Base-by-base conservation (phyloP, 2,797 vertebrate genomes). In the Spea hammondii region DNA sequence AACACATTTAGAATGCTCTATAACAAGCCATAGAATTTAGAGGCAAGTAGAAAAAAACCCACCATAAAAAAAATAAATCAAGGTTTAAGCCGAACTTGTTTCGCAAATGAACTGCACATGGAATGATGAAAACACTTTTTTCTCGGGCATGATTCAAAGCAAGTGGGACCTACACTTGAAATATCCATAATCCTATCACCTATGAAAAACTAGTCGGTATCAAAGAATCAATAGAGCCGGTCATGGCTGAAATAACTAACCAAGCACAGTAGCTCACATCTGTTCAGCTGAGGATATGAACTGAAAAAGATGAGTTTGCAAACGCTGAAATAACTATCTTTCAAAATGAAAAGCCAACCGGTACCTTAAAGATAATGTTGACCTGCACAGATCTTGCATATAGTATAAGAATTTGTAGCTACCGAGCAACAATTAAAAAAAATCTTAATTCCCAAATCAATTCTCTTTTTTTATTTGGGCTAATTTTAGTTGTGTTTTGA, bases 221-320 rank as follows among this genome's bases (percentile, higher is more conserved):
- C 69, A 71, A 45, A 45, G 53, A 57, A 71, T 71, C 69, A 71
- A 55, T 71, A 71, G 32, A 57, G 14, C 32, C 53, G 14, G 48
- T 49, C 8, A 12, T 32, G n/a, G 50, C 50, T 70, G 14, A 71
- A 54, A 71, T 71, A 45, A 55, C 53, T 57, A 45, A 12, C 69
- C 9, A 12, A 55, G 32, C 69, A 45, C 51, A 12, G 32, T 45
- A 12, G 14, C 17, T 65, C 10, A 50, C 67, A 3, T 8, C 50
- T 64, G 71, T 49, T 32, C 6, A 64, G 45, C 57, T 8, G n/a
- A 8, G 8, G 13, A 48, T 62, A 7, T 73, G 54, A 69, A 59
- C 71, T 57, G 13, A 32, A 6, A 3, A 57, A 73, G 71, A 73
- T 10, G 13, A 62, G n/a, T 73, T 17, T 17, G 47, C 44, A 47